Evolutionary conservation across 2,797 vertebrate species (phyloP).

Genomic region (Pantherophis alleghaniensis): DNA sequence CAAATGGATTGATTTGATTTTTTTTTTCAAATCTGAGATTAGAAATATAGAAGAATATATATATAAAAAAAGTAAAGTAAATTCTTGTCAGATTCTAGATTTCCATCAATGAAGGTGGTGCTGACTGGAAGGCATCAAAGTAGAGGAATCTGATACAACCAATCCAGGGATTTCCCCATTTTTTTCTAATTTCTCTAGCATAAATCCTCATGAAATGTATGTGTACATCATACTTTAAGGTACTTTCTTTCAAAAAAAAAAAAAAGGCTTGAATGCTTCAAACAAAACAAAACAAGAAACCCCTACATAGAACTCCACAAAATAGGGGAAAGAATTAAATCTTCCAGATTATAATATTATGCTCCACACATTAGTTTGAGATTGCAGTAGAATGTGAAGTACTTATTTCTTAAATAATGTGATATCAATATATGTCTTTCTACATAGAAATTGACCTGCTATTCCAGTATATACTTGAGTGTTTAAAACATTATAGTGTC

Average conservation of each 20-base stretch:
- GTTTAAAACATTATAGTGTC: neutral
- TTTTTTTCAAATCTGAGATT: conserved; percentile 56
- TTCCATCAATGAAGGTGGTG: neutral
- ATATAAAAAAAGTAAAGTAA: conserved; percentile 31
- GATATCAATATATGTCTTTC: neutral
- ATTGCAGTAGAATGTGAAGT: neutral
- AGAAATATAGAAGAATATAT: conserved; percentile 36
- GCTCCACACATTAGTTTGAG: neutral
- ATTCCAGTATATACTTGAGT: neutral
- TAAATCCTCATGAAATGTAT: neutral
- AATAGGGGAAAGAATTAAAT: neutral
- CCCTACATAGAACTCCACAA: neutral
- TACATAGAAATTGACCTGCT: neutral
- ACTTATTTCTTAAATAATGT: neutral
- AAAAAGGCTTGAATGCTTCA: neutral
- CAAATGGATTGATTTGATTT: conserved; percentile 55
- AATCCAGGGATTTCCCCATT: neutral
- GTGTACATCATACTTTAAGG: neutral
- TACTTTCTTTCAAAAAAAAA: neutral
- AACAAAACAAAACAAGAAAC: neutral
- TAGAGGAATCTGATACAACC: neutral
- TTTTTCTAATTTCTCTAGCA: neutral
- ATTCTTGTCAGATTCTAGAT: neutral
- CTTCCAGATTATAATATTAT: neutral
- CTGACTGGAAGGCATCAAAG: neutral